Evolutionary conservation across 2,113 vertebrate genomes (phyloP), one percentile per base, ranked within the genome.

Genomic region (Eidolon helvum): DNA sequence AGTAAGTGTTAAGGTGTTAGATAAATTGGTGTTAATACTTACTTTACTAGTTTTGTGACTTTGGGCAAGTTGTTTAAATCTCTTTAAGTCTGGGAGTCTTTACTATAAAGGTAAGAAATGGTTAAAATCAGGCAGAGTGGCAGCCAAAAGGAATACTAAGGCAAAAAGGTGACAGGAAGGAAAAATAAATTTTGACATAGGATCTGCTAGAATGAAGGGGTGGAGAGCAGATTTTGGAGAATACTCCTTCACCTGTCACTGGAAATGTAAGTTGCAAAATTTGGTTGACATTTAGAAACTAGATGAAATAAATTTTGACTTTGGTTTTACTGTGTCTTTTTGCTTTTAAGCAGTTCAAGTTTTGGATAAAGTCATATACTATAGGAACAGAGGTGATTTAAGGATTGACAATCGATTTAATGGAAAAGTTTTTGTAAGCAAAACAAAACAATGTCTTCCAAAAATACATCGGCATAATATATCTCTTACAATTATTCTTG

Each of bases 361-460:
- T 83, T 97, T 59, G 24, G 21, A 87, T 80, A 21, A 78, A 77
- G 53, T 65, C 59, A 55, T 63, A 84, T 90, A 83, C 26, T 43
- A 9, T 74, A 57, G 8, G n/a, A 91, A 90, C 5, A 86, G 69
- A 93, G 45, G 82, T 84, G 59, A 90, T 8, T 80, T 91, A 80
- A 93, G 65, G 72, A 75, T 48, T 92, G 35, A 87, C 48, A 78
- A n/a, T 38, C 30, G 69, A 59, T 63, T 53, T 95, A 92, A 92
- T 79, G 24, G 50, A 75, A 91, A 95, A 50, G 21, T 84, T 92
- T 35, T 66, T 80, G 84, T 61, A 28, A 93, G 66, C 6, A 78
- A 91, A 96, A n/a, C 59, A 95, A 89, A 92, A 83, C 83, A 86
- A 38, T 6, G 1, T 40, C 71, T 91, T 72, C 61, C 33, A 94